These are phyloP conservation scores for Apamea crenata DNA, from an alignment of 2,888 invertebrate genomes.

Conservation along the genomic window DNA sequence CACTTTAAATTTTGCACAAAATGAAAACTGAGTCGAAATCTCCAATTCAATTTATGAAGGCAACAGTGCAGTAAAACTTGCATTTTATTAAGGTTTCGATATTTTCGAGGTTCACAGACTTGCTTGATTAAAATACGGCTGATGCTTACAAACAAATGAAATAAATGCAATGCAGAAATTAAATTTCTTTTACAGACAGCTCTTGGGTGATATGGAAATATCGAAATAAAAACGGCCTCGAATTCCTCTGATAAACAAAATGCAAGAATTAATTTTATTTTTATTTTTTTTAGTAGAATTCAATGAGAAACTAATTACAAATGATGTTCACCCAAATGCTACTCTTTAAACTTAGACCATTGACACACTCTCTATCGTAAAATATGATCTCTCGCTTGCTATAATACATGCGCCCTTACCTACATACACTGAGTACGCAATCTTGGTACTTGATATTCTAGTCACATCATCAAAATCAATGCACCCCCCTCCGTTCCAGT, in stretches of 20 bases:
- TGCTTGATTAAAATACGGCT: conserved; percentile 49
- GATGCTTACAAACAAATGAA: background rate
- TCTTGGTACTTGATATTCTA: conserved; percentile 40
- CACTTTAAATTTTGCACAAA: conserved; percentile 22
- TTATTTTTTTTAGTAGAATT: background rate
- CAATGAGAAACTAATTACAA: background rate
- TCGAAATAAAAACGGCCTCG: background rate
- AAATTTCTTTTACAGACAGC: background rate
- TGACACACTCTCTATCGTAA: background rate
- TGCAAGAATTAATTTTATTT: background rate
- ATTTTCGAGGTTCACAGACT: conserved; percentile 21
- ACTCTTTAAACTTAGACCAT: background rate
- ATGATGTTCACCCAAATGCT: background rate
- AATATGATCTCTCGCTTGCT: background rate
- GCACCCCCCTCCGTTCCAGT: conserved; percentile 24
- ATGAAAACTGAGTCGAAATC: conserved; percentile 43
- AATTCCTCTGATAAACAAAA: background rate
- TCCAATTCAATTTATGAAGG: conserved; percentile 44
- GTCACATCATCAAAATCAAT: conserved; percentile 53
- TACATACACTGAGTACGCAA: conserved; percentile 1
- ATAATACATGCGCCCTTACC: conserved; percentile 15
- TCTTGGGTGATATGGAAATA: conserved; percentile 3
- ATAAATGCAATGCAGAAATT: background rate
- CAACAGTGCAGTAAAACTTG: conserved; percentile 29
- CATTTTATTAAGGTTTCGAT: conserved; percentile 42